These are phyloP conservation scores for Agapostemon virescens DNA, from an alignment of 2,888 invertebrate species.

Conservation along the genomic window DNA sequence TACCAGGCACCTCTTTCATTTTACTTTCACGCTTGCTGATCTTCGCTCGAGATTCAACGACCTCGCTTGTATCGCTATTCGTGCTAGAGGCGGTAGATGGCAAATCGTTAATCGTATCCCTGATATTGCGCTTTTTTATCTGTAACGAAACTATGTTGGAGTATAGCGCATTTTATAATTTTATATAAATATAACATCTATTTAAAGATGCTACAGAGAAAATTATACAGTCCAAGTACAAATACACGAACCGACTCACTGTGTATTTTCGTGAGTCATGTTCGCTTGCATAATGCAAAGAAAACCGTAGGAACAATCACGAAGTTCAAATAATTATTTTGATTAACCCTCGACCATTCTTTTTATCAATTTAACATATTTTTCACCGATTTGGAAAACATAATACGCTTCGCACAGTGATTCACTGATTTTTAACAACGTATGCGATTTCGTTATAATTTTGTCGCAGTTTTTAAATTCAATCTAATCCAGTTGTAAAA, in stretches of 20 bases:
- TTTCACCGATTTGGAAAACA: no score
- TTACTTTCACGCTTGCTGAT: not conserved
- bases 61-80: not conserved
- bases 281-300: not conserved
- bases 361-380: no score
- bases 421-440: no score
- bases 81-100: not conserved
- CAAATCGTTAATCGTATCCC: slow-evolving; percentile 7
- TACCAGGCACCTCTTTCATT: slow-evolving; percentile 34
- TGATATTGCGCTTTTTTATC: slow-evolving; percentile 34
- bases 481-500: no score
- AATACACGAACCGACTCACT: not conserved
- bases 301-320: not conserved
- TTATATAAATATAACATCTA: not conserved
- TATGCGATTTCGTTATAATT: no score
- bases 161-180: not conserved
- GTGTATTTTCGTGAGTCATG: not conserved
- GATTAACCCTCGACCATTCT: not conserved
- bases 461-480: no score
- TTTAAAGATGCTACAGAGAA: not conserved
- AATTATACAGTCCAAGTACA: not conserved
- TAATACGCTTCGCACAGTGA: no score
- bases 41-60: not conserved
- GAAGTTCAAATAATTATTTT: not conserved
- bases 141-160: slow-evolving; percentile 7